phyloP scores from a whole-genome alignment of 2,888 invertebrate genomes.

The Hypomecis atomaria region DNA sequence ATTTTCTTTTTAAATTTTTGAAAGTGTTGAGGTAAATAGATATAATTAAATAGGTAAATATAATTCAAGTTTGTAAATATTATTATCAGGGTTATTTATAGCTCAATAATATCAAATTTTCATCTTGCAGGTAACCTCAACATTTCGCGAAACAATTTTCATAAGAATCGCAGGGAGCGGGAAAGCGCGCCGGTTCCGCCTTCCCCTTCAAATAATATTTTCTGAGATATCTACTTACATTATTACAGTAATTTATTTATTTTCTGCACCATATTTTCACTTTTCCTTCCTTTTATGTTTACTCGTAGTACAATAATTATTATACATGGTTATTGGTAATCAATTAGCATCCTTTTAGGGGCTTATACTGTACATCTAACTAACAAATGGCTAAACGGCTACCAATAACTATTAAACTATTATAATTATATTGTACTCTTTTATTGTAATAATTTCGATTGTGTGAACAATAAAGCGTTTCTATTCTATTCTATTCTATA shows the following conservation, averaged over 20 bases:
- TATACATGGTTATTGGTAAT: no score
- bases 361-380: no score
- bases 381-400: no score
- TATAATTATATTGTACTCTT: no score
- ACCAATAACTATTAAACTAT: no score
- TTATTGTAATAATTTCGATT: no score
- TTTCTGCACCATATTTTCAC: background rate
- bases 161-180: slow-evolving; percentile 4
- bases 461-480: no score
- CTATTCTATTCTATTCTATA: no score
- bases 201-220: slow-evolving; percentile 6
- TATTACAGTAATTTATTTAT: background rate
- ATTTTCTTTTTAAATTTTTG: background rate
- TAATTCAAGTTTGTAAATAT: slow-evolving; percentile 7
- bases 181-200: slow-evolving; percentile 6
- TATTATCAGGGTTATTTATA: slow-evolving; percentile 4
- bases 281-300: slow-evolving; percentile 6
- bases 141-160: slow-evolving; percentile 18
- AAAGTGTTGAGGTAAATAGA: background rate
- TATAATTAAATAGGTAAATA: no score
- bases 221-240: background rate
- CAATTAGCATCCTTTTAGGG: no score
- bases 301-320: no score
- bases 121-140: background rate
- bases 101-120: slow-evolving; percentile 15